These are phyloP conservation scores for Torymus auratus DNA, from an alignment of 2,888 invertebrate genomes.

Conservation along the genomic window DNA sequence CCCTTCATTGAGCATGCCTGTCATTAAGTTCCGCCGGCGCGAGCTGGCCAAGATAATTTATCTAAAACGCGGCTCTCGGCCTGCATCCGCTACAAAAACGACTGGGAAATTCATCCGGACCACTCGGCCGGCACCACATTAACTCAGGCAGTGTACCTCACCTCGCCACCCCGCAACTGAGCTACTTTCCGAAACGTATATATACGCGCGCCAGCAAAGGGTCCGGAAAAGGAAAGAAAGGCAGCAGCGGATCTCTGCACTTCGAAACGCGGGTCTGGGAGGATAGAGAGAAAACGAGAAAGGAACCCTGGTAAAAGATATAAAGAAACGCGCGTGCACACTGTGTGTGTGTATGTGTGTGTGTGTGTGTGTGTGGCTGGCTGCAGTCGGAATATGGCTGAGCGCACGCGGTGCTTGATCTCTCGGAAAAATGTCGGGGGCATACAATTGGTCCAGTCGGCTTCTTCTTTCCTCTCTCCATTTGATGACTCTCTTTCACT, in stretches of 20 bases:
- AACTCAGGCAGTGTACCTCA: conserved; percentile 21
- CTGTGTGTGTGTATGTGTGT: not conserved
- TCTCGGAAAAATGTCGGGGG: conserved; percentile 62
- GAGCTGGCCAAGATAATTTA: conserved; percentile 1
- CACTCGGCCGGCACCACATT: conserved; percentile 24
- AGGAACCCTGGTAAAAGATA: conserved; percentile 11
- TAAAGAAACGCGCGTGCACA: not conserved
- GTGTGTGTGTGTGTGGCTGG: not conserved
- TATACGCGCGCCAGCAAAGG: not conserved
- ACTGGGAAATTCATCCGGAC: conserved; percentile 38
- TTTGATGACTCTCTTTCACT: conserved; percentile 53
- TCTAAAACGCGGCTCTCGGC: conserved; percentile 2
- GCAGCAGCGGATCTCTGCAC: conserved; percentile 1
- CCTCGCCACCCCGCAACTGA: not conserved
- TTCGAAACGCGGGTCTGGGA: not conserved
- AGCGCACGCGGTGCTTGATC: conserved; percentile 56
- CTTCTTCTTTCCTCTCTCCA: conserved; percentile 52
- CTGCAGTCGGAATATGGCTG: conserved; percentile 1
- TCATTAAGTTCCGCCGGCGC: no score
- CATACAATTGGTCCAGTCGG: conserved; percentile 58
- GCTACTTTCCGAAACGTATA: conserved; percentile 14
- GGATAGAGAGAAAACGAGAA: not conserved
- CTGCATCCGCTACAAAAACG: conserved; percentile 7
- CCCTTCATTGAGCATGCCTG: no score
- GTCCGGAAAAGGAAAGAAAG: conserved; percentile 9